These are phyloP conservation scores for Conops quadrifasciatus DNA, from an alignment of 2,888 invertebrate species.

Conservation along the genomic window DNA sequence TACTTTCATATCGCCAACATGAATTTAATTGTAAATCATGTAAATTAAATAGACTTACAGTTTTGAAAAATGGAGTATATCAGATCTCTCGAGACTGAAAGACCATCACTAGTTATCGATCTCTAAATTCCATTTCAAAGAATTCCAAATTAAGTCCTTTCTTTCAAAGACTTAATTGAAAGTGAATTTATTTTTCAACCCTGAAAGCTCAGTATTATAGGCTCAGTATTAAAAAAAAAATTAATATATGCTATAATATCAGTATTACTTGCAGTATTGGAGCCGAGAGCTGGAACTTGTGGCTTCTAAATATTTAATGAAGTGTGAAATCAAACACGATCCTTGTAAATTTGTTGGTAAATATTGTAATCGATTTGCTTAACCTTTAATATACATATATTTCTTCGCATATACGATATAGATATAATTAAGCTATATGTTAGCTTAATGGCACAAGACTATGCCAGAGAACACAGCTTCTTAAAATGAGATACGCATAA, in stretches of 20 bases:
- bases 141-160: too few species aligned
- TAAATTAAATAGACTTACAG: not conserved
- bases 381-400: not conserved
- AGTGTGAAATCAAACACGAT: slow-evolving; percentile 40
- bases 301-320: slow-evolving; percentile 40
- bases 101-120: too few species aligned
- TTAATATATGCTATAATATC: too few species aligned
- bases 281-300: slow-evolving; percentile 43
- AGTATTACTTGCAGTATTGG: slow-evolving; percentile 44
- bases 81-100: too few species aligned
- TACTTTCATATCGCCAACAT: slow-evolving; percentile 47
- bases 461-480: not conserved
- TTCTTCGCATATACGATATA: not conserved
- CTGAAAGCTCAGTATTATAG: too few species aligned
- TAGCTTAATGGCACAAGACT: not conserved
- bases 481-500: too few species aligned
- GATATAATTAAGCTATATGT: not conserved
- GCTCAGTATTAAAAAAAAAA: too few species aligned
- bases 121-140: too few species aligned
- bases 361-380: not conserved
- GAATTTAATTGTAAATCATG: slow-evolving; percentile 43
- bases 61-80: too few species aligned
- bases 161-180: too few species aligned
- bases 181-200: too few species aligned
- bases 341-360: slow-evolving; percentile 44